Evolutionary conservation across 2,888 invertebrate genomes (phyloP).

Genomic region (Nasonovia ribisnigri): DNA sequence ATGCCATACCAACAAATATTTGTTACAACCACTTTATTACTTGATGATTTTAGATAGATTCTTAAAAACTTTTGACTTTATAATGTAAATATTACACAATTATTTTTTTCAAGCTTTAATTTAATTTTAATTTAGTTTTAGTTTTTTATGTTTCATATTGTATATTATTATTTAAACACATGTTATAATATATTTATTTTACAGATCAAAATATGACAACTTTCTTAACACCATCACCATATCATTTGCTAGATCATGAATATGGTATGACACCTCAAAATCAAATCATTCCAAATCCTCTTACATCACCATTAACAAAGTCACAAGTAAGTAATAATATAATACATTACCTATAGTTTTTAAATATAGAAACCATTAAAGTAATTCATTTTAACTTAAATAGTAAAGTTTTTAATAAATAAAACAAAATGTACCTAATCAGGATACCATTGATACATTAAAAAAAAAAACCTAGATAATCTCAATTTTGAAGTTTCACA

Average conservation of each 20-base stretch:
- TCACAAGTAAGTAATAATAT: slow-evolving; percentile 68
- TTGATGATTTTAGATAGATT: background rate
- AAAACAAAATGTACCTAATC: background rate
- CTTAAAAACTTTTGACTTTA: background rate
- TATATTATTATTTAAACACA: background rate
- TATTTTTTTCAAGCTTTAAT: background rate
- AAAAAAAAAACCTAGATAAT: background rate
- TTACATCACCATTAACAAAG: slow-evolving; percentile 67
- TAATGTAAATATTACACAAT: background rate
- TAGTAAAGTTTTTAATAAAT: background rate
- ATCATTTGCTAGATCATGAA: slow-evolving; percentile 87
- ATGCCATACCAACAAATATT: background rate
- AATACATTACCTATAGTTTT: background rate
- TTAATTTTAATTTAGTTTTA: background rate
- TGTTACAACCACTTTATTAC: background rate
- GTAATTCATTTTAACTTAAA: background rate
- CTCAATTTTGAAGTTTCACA: background rate
- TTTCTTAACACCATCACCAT: slow-evolving; percentile 73
- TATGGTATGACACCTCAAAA: slow-evolving; percentile 86
- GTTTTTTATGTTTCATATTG: background rate
- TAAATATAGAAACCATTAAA: background rate
- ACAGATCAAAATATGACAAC: slow-evolving; percentile 54
- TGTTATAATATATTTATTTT: background rate
- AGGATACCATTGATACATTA: background rate
- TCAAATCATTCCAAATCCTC: slow-evolving; percentile 74